Evolutionary conservation across 2,113 vertebrate genomes (phyloP).

Genomic region (Acinonyx jubatus): DNA sequence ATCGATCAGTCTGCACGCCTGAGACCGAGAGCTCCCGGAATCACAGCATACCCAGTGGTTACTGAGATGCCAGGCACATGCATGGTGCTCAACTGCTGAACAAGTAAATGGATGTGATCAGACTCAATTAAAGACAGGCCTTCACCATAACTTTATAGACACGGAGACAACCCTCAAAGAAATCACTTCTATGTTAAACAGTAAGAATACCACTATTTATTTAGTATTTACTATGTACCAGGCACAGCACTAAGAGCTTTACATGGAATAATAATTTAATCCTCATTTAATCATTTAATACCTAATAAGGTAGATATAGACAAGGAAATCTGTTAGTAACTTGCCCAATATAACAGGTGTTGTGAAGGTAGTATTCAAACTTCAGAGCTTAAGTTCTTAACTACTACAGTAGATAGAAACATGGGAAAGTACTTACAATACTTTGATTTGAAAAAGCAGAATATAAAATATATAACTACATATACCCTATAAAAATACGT

Average conservation of each 20-base stretch:
- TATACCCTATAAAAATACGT: slow-evolving; percentile 55
- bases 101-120: background rate
- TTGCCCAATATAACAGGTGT: slow-evolving; percentile 21
- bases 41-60: background rate
- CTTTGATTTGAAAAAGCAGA: slow-evolving; percentile 65
- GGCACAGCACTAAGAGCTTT: slow-evolving; percentile 61
- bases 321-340: slow-evolving; percentile 43
- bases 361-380: slow-evolving; percentile 37
- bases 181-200: slow-evolving; percentile 52
- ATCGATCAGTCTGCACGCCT: background rate
- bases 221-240: slow-evolving; percentile 61
- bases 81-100: background rate
- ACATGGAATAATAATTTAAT: slow-evolving; percentile 61
- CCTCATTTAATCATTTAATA: slow-evolving; percentile 44
- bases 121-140: background rate
- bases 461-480: slow-evolving; percentile 62
- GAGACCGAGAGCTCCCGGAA: background rate
- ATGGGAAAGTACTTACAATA: slow-evolving; percentile 52
- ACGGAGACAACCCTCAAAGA: slow-evolving; percentile 57
- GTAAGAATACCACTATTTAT: slow-evolving; percentile 63
- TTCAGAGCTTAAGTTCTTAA: slow-evolving; percentile 41
- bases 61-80: background rate
- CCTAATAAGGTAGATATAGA: slow-evolving; percentile 39
- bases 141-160: slow-evolving; percentile 9
- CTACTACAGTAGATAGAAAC: slow-evolving; percentile 31